Percentiles rank a stretch among this genome's conserved stretches.
phyloP scores from a whole-genome alignment of 2,888 invertebrate species.

The Meghimatium bilineatum region DNA sequence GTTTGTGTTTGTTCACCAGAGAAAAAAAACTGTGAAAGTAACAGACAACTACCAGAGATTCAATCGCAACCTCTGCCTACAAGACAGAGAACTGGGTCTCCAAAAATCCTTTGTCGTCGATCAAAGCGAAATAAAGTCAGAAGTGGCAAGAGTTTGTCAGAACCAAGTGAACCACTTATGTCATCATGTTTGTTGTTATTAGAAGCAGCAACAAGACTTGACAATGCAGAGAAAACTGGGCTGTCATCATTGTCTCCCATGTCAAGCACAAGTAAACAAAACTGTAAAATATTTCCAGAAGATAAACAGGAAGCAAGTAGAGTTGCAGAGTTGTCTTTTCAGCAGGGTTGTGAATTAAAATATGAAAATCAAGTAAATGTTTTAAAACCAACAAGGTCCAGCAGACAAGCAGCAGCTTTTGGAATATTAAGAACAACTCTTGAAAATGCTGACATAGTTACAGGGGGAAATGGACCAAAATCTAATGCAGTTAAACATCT shows the following conservation, averaged over 20 bases:
- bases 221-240: slow-evolving; percentile 46
- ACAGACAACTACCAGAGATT: not conserved
- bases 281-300: not conserved
- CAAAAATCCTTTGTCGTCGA: slow-evolving; percentile 37
- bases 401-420: not conserved
- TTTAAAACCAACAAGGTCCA: not conserved
- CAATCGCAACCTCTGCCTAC: not conserved
- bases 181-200: slow-evolving; percentile 48
- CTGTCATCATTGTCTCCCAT: not conserved
- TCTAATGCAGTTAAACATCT: not conserved
- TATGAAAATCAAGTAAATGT: not conserved
- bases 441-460: slow-evolving; percentile 20
- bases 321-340: not conserved
- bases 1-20: not conserved
- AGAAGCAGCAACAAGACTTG: slow-evolving; percentile 51
- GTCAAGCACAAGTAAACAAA: not conserved
- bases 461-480: not conserved
- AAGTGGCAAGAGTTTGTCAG: slow-evolving; percentile 18
- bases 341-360: not conserved
- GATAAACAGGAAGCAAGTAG: not conserved
- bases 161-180: slow-evolving; percentile 43
- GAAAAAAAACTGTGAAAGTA: not conserved
- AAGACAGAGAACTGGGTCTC: slow-evolving; percentile 26
- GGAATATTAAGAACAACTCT: slow-evolving; percentile 35
- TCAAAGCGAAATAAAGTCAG: slow-evolving; percentile 15